phyloP scores from a whole-genome alignment of 2,888 invertebrate genomes.

The Pyrrhosoma nymphula region DNA sequence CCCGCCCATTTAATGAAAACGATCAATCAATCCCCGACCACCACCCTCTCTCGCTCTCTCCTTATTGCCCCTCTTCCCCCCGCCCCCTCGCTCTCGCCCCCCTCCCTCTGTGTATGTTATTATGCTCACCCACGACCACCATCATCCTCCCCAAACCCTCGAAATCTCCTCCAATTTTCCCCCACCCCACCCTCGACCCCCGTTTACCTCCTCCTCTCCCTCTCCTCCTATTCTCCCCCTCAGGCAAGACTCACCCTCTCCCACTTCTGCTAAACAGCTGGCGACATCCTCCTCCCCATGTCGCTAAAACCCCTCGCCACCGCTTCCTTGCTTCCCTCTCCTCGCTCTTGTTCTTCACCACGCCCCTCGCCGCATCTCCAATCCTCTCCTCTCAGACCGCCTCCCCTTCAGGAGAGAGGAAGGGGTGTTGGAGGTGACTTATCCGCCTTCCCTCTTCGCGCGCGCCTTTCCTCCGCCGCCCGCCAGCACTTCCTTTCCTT shows the following conservation, averaged over 20 bases:
- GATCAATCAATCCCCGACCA: not conserved
- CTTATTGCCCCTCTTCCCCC: not conserved
- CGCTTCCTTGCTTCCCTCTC: not conserved
- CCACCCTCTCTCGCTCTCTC: not conserved
- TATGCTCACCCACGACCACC: not conserved
- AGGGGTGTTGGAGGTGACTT: not conserved
- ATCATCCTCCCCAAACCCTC: not conserved
- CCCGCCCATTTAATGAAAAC: not conserved
- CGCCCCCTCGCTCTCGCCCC: not conserved
- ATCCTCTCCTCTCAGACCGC: not conserved
- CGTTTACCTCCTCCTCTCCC: not conserved
- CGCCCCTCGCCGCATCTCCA: not conserved
- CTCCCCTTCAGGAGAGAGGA: not conserved
- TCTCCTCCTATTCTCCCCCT: no score
- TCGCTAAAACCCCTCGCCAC: not conserved
- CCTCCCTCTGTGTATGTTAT: not conserved
- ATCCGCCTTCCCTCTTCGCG: not conserved
- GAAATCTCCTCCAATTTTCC: not conserved
- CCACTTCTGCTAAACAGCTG: not conserved
- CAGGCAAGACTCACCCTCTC: no score
- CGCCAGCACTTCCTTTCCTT: not conserved
- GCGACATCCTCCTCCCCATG: not conserved
- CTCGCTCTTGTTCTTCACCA: not conserved
- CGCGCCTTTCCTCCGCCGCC: not conserved
- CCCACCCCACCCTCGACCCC: not conserved